Evolutionary conservation across 2,113 vertebrate genomes (phyloP), one percentile per base, ranked within the genome.

Genomic region (Salvator merianae): DNA sequence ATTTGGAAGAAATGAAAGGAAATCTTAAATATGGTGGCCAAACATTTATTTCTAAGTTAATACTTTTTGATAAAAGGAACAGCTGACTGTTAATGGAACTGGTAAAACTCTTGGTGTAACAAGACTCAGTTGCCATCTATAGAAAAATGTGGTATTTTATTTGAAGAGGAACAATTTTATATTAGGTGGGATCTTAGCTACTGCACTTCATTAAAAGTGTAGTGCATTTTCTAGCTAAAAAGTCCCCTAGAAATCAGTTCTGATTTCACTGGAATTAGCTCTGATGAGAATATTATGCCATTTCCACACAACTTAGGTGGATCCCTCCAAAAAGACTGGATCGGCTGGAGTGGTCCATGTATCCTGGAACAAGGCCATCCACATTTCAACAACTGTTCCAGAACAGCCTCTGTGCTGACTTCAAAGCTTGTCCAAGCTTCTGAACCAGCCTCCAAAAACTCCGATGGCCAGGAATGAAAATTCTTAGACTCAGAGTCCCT

Each of bases 161-260:
- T 66, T 0, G 73, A 66, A 36, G 1, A 81, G n/a, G 0, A 7
- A 70, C 66, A 40, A 55, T 28, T 70, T 47, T 66, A 1, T 28
- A 43, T 66, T 59, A 74, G 5, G 6, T 68, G 72, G 65, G 73
- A 69, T 47, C 71, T 76, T 74, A 47, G 66, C 47, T 62, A 81
- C 68, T 79, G 77, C 34, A 36, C 75, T 43, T 71, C 50, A 59
- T 84, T 77, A 71, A 36, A 77, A 40, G 34, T 9, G 13, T 55
- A 68, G 65, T 22, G 20, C 34, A 84, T 69, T 81, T 76, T 75
- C 43, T 36, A 75, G 47, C 63, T 69, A 81, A 7, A 0, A 4
- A 0, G 74, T 80, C 28, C 2, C 82, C 38, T 68, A 43, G 79
- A 68, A 47, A 65, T 63, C 0, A 0, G 20, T 63, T 24, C 66